Percentiles rank a stretch among this genome's conserved stretches.
These are phyloP conservation scores for Paratilapia polleni DNA, from an alignment of 2,113 vertebrate genomes.

Conservation along the genomic window DNA sequence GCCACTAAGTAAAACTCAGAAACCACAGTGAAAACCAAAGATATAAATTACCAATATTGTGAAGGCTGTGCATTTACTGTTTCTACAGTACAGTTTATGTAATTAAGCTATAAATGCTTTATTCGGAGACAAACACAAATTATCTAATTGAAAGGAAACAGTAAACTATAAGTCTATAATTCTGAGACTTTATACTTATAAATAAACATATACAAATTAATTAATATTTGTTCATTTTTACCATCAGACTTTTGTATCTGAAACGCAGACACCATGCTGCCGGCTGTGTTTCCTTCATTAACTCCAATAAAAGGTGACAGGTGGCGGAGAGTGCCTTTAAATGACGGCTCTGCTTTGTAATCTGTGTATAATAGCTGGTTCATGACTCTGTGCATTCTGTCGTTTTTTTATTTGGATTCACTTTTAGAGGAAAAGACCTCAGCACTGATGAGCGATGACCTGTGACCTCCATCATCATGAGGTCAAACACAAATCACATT, in stretches of 20 bases:
- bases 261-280: background rate
- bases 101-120: background rate
- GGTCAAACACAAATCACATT: slow-evolving; percentile 22
- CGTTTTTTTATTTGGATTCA: background rate
- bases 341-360: background rate
- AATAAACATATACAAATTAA: background rate
- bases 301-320: slow-evolving; percentile 13
- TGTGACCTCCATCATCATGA: slow-evolving; percentile 29
- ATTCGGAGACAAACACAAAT: background rate
- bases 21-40: background rate
- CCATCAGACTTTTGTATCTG: background rate
- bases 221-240: background rate
- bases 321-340: background rate
- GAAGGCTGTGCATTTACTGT: background rate
- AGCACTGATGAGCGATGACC: background rate
- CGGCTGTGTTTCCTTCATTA: slow-evolving; percentile 1
- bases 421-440: background rate
- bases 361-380: background rate
- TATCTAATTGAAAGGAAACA: background rate
- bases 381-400: background rate
- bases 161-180: background rate
- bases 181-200: background rate
- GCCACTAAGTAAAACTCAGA: background rate
- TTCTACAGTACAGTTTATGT: background rate
- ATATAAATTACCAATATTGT: background rate